Percentiles rank a stretch among this genome's conserved stretches.
These are phyloP conservation scores for Spodoptera frugiperda DNA, from an alignment of 1,140 invertebrate species.

Conservation along the genomic window DNA sequence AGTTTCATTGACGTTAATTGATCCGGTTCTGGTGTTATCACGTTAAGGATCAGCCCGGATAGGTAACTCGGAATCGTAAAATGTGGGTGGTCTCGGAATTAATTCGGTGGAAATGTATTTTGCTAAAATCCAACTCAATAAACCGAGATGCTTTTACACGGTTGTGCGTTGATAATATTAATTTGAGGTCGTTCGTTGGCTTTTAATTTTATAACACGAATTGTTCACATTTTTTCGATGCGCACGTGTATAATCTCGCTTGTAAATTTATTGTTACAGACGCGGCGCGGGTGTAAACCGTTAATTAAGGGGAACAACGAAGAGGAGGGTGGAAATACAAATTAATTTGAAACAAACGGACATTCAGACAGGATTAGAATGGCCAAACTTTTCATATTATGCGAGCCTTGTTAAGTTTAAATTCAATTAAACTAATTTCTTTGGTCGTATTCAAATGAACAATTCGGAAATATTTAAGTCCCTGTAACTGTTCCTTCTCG, in stretches of 20 bases:
- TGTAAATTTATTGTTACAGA: constrained; percentile 27
- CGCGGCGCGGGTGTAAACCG: constrained; percentile 10
- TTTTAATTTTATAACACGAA: not conserved
- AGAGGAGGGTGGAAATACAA: constrained; percentile 39
- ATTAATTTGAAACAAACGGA: constrained; percentile 43
- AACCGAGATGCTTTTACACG: constrained; percentile 22
- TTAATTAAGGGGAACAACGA: constrained; percentile 43
- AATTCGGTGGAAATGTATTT: constrained; percentile 26
- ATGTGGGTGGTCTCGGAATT: constrained; percentile 36
- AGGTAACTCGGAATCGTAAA: constrained; percentile 36
- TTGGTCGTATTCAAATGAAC: constrained; percentile 17
- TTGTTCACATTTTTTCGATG: constrained; percentile 10
- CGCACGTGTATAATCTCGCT: not conserved
- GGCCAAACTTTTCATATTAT: constrained; percentile 15
- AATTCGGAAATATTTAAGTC: not conserved
- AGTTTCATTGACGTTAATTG: constrained; percentile 41
- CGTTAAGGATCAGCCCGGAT: constrained; percentile 26
- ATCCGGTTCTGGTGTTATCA: constrained; percentile 41
- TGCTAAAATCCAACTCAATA: constrained; percentile 22
- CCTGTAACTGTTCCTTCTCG: not conserved
- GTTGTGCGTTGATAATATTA: constrained; percentile 9
- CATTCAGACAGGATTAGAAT: constrained; percentile 34
- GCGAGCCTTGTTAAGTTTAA: constrained; percentile 17
- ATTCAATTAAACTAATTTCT: constrained; percentile 37
- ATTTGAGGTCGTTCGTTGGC: not conserved